Base-by-base conservation (phyloP, 1,140 invertebrate genomes). In the Fragariocoptes setiger region DNA sequence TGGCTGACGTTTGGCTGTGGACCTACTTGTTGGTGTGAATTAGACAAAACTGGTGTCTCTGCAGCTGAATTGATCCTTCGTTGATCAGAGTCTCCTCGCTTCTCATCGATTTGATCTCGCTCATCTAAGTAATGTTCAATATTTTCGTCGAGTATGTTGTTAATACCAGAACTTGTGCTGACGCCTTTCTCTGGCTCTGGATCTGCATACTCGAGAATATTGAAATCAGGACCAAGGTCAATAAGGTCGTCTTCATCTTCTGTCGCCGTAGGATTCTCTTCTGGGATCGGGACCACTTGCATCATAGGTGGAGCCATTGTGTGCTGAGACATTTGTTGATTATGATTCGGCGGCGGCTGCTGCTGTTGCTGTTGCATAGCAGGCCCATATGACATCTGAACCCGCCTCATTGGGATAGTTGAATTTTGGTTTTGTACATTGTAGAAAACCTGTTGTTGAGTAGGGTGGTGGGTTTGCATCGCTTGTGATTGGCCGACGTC, bases 131-230 rank as follows among this genome's bases (percentile, higher is more conserved):
- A 47, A 18, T 43, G 37, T 46, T 57, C 55, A 18, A 58, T 48
- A 39, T 60, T 53, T 38, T 60, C 60, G 46, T 60, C 58, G 41
- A 62, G 55, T 31, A 59, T 58, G 38, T 49, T 52, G 39, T 54
- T 56, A 45, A 61, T 60, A 44, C 52, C 54, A 12, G 37, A n/a
- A 39, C 54, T 52, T 38, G 47, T 49, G 19, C 44, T 43, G 5
- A 48, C 14, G 31, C 40, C 41, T 46, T 71, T 70, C 44, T 78
- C 76, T n/a, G 85, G 59, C 57, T 88, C 80, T 1, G 82, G 76
- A 65, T 90, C 82, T 0, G 79, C 82, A 61, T 86, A 90, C 57
- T 85, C 77, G 31, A 90, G 55, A 50, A 92, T 86, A 55, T 90
- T 88, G 58, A 90, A 90, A 52, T 79, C 72, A 8, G n/a, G n/a